phyloP scores from a whole-genome alignment of 2,113 vertebrate species.

The Myrmecobius fasciatus region DNA sequence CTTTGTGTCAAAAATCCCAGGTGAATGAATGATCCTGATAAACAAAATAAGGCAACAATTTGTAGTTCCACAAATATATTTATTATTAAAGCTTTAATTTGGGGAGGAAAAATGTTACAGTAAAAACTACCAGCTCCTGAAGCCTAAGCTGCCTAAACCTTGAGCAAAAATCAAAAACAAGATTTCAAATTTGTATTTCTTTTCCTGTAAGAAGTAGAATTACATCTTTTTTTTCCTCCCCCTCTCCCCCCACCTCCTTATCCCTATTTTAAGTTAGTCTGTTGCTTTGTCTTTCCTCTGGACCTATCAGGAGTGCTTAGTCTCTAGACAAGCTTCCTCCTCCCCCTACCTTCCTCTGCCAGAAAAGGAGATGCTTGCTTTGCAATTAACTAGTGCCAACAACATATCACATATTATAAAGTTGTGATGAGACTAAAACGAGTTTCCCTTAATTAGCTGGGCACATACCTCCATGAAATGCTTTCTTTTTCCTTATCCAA shows the following conservation, averaged over 20 bases:
- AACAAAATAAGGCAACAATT: background rate
- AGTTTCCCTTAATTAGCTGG: slow-evolving; percentile 5
- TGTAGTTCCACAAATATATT: background rate
- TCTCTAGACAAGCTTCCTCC: background rate
- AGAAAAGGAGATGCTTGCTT: slow-evolving; percentile 23
- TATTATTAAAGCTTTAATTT: background rate
- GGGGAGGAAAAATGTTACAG: background rate
- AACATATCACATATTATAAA: slow-evolving; percentile 27
- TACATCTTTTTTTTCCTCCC: background rate
- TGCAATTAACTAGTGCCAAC: background rate
- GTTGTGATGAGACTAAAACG: background rate
- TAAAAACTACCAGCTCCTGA: background rate
- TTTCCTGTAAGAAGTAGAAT: background rate
- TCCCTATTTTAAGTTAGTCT: background rate
- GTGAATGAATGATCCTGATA: background rate
- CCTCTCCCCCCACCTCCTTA: background rate
- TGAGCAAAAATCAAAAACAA: background rate
- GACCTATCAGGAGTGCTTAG: background rate
- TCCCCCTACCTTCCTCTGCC: background rate
- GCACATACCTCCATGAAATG: background rate
- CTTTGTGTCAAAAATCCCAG: background rate
- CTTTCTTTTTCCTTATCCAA: background rate
- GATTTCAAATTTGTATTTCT: background rate
- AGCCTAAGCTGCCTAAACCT: background rate
- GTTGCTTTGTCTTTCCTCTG: background rate